Base-by-base conservation (phyloP, 2,113 vertebrate species). In the Misgurnus mizolepis region DNA sequence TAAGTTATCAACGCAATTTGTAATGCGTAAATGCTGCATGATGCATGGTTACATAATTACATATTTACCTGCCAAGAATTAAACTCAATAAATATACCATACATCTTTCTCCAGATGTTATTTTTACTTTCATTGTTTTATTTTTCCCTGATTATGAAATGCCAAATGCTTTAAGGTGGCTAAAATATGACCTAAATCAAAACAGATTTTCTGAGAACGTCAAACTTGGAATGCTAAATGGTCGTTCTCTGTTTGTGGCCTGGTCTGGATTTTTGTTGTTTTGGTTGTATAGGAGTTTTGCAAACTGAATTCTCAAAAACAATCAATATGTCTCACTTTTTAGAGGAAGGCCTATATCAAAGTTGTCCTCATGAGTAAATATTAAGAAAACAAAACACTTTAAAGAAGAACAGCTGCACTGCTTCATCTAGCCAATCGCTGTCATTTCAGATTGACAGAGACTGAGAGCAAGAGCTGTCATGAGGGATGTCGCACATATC, bases 381-480 rank as follows among this genome's bases (percentile, higher is more conserved):
- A 60, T 43, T 8, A 14, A n/a, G n/a, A 43, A 73, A 60, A 43
- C 40, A 45, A 73, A 73, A 60, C 41, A 56, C 12, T 22, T 22
- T n/a, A 60, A 18, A 58, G 55, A n/a, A 18, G 55, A 7, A 58
- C 55, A 58, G 17, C n/a, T 58, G 7, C 55, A 18, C 55, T n/a
- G 6, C 15, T 17, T 17, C 17, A 6, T 58, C n/a, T 56, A 7
- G 55, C 55, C 17, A 58, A 18, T 58, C 17, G 7, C 55, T 60
- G 40, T 45, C 71, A 39, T 17, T 34, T 34, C 43, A 22, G 40
- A 18, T 45, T 60, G n/a, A 39, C 53, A 4, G 55, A 58, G n/a
- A 58, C 2, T 45, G 39, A 22, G 39, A 73, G 55, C 6, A 58
- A 58, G 55, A 73, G 55, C 55, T 73, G 55, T 73, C 55, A 18